Evolutionary conservation across 1,140 invertebrate species (phyloP), one percentile per base, ranked within the genome.

Genomic region (Schmidtea mediterranea): DNA sequence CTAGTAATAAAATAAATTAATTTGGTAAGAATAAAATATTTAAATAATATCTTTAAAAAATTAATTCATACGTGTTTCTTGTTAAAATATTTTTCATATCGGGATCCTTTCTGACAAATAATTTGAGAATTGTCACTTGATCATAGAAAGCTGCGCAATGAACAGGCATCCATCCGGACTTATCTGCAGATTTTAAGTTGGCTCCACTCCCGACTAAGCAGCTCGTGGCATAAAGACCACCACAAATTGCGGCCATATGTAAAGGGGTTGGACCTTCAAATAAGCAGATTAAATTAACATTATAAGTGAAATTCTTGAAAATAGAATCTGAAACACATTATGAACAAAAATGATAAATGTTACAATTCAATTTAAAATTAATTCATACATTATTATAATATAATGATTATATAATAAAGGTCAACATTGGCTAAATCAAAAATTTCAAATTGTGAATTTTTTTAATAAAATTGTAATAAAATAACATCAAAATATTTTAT

Each of bases 101-200:
- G 22, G 51, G 45, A 45, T 60, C 56, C 53, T 58, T 62, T n/a
- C 57, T 53, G 0, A 63, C 51, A 49, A 66, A 53, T 23, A 66
- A 51, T 46, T 50, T 54, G 10, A 67, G 52, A 23, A 65, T 55
- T 2, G 57, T 48, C 19, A 55, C 52, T 50, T 66, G 61, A 52
- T 66, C 58, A 54, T 60, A 66, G 55, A 59, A 65, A 2, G 62
- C 59, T 3, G 63, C 62, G 51, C 62, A 58, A 51, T 67, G 65
- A 16, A 67, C 58, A 0, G 63, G 62, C 5, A 60, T 57, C 65
- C 63, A 66, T 40, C 65, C 65, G 52, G 64, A 56, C 26, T 62
- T 55, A 51, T 64, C 62, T 10, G 52, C 55, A 2, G 56, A 57
- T 10, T 58, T 37, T 24, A 61, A 56, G 39, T 62, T 61, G n/a